Conservation (phyloP, 2,113 vertebrate species). For the Conger conger region DNA sequence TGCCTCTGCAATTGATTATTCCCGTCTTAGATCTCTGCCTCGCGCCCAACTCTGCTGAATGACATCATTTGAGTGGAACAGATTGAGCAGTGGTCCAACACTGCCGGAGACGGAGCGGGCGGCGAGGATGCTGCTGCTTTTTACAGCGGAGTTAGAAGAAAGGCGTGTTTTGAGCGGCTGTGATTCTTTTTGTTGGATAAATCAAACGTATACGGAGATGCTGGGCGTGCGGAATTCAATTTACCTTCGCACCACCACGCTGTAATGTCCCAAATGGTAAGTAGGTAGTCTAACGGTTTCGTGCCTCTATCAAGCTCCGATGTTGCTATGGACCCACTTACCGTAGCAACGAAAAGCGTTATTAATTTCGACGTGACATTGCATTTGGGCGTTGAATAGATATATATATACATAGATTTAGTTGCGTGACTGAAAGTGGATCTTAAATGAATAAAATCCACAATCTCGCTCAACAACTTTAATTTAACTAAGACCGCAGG, state of each 20-base stretch:
- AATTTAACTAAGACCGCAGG: background rate
- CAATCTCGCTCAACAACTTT: background rate
- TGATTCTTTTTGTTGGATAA: conserved; percentile 19
- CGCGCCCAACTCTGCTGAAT: conserved; percentile 23
- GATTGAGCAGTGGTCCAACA: conserved; percentile 17
- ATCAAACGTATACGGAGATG: conserved; percentile 19
- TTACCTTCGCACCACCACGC: background rate
- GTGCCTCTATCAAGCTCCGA: conserved; percentile 6
- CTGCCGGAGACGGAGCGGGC: background rate
- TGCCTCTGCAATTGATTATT: conserved; percentile 35
- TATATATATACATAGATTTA: background rate
- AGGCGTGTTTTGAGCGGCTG: conserved; percentile 11
- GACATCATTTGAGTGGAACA: conserved; percentile 38
- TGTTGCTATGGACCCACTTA: conserved; percentile 23
- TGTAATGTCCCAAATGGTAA: conserved; percentile 20
- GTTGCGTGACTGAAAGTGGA: background rate
- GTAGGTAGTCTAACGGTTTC: conserved; percentile 11
- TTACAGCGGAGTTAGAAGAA: conserved; percentile 16
- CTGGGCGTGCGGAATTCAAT: conserved; percentile 7
- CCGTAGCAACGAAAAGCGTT: conserved; percentile 15
- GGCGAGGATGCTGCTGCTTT: conserved; percentile 23
- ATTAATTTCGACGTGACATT: conserved; percentile 2
- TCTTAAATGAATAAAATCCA: background rate
- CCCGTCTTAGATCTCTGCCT: conserved; percentile 33
- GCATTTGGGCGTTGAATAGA: background rate